These are phyloP conservation scores for Drosophila oshimai DNA, from an alignment of 1,140 invertebrate species.

Conservation along the genomic window DNA sequence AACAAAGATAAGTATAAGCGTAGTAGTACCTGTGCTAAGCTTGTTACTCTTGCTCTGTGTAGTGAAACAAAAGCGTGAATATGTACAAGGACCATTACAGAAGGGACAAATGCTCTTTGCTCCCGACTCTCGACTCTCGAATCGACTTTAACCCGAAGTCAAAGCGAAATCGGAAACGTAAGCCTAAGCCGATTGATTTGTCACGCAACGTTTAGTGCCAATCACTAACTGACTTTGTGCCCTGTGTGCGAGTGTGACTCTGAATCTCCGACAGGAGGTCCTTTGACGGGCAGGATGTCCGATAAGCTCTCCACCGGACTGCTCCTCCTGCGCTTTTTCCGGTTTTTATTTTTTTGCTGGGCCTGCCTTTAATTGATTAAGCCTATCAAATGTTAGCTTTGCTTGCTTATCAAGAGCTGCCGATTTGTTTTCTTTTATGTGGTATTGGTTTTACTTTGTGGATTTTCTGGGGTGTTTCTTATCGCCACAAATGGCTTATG, in stretches of 20 bases:
- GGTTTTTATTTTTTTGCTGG: conserved; percentile 1
- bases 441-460: conserved; percentile 18
- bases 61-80: conserved; percentile 46
- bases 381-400: conserved; percentile 60
- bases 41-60: conserved; percentile 23
- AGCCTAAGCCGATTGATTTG: conserved; percentile 79
- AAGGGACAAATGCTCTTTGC: conserved; percentile 21
- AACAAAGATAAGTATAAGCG: conserved; percentile 19
- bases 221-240: conserved; percentile 45
- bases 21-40: conserved; percentile 49
- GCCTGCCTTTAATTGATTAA: conserved; percentile 70
- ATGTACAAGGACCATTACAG: conserved; percentile 41
- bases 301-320: conserved; percentile 1
- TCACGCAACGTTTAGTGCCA: conserved; percentile 70
- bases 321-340: conserved; percentile 7
- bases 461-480: background rate
- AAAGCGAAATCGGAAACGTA: conserved; percentile 44
- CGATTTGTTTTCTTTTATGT: conserved; percentile 31
- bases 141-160: conserved; percentile 19
- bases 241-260: conserved; percentile 7
- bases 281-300: conserved; percentile 43
- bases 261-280: conserved; percentile 11
- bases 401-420: conserved; percentile 19
- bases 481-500: conserved; percentile 5
- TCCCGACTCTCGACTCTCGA: background rate